Conservation (phyloP, 2,113 vertebrate species). For the Hystrix brachyura region DNA sequence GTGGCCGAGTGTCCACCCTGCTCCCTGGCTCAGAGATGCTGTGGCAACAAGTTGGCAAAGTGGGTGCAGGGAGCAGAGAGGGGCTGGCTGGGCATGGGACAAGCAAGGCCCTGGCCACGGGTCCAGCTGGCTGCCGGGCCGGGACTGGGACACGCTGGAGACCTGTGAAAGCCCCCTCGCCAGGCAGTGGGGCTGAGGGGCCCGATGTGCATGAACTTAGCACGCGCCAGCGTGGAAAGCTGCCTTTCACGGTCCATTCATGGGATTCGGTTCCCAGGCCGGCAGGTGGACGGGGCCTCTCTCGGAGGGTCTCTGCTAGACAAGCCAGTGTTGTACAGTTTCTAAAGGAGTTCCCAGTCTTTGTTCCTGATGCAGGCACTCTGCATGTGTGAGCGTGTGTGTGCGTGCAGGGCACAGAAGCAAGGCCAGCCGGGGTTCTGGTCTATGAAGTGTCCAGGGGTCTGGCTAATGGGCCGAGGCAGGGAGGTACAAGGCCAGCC, state of each 20-base stretch:
- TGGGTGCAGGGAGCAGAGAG: no score
- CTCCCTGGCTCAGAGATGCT: not conserved
- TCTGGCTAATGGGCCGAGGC: no score
- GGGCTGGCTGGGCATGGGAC: not conserved
- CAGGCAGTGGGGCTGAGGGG: fast-evolving
- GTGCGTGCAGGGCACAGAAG: not conserved
- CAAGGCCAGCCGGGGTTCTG: fast-evolving
- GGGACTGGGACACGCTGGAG: not conserved
- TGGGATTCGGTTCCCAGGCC: not conserved
- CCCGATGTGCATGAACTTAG: fast-evolving
- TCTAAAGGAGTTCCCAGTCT: conserved; percentile 29
- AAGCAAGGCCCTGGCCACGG: not conserved
- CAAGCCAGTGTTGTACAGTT: not conserved
- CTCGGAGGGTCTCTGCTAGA: not conserved
- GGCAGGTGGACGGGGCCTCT: not conserved
- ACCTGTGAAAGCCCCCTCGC: not conserved
- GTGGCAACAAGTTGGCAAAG: not conserved
- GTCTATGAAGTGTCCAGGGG: not conserved
- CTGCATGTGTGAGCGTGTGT: fast-evolving
- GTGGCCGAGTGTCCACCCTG: not conserved
- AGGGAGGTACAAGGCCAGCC: not conserved
- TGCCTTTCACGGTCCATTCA: not conserved
- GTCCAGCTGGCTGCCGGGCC: not conserved
- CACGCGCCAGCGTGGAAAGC: fast-evolving
- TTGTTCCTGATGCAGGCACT: not conserved